Evolutionary conservation across 2,888 invertebrate species (phyloP), one percentile per base, ranked within the genome.

Genomic region (Agrochola litura): DNA sequence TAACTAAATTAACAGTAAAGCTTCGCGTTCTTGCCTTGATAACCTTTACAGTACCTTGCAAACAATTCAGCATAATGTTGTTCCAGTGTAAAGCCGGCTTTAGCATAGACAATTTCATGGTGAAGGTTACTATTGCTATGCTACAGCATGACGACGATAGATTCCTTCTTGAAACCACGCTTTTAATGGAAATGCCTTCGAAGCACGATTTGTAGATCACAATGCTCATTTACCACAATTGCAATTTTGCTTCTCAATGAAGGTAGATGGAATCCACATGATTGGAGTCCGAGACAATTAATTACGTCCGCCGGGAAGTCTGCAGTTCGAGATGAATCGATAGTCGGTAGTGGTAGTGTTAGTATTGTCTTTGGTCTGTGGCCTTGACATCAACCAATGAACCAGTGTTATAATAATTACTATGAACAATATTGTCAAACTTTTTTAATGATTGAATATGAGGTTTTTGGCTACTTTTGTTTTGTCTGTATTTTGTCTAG

Each of bases 101-200:
- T 41, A 76, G 58, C 9, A 25, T 22, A 10, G 22, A 25, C 8
- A 58, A 58, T 58, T 46, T 49, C 58, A 74, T 37, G 76, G 58
- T 49, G 58, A 76, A 76, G 74, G 49, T 25, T 49, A 60, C n/a
- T 37, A 30, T 60, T 41, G 25, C 25, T 49, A 19, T 25, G 25
- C 41, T 49, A 25, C 49, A 60, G 10, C 25, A 46, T 10, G 41
- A 22, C 5, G 25, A 16, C 25, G 46, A 10, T 6, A 16, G n/a
- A 71, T 60, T 60, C 25, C n/a, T 76, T 16, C 22, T 22, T n/a
- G 56, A 46, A 56, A 43, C n/a, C 22, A 41, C 3, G 43, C 41
- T 61, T n/a, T 46, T 43, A 76, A 61, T 61, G 9, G 9, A 52
- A 77, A 52, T 77, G 6, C 30, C 16, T 76, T 49, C 52, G 9